Evolutionary conservation across 2,113 vertebrate genomes (phyloP), one percentile per base, ranked within the genome.

Genomic region (Brachypteracias leptosomus): DNA sequence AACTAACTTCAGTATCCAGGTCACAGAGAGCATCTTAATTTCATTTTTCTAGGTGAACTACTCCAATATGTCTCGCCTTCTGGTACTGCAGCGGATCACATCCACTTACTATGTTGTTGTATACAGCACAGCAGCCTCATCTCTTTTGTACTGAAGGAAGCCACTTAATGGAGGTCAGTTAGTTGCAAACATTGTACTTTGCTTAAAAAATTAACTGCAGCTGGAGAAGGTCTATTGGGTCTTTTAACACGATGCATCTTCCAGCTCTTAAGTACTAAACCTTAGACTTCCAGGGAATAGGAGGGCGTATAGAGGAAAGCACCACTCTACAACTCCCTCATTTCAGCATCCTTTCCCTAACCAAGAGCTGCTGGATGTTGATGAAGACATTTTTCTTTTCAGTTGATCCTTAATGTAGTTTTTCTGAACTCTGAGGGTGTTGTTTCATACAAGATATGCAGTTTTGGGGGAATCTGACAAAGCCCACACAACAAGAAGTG

Each of bases 11-110:
- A 38, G 46, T 46, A 22, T 15, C 52, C n/a, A 66, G 73, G 76
- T 62, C 46, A 15, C 72, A 62, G 44, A 61, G 12, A 63, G n/a
- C 42, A 63, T 20, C 28, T 85, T 42, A 62, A 26, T 52, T 82
- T 65, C 62, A 19, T 31, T 65, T 62, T 82, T 21, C 44, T 72
- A 31, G 31, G 26, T 28, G 42, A 88, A 21, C 20, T 67, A 20
- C 35, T 40, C 35, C n/a, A 44, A 22, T 20, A 29, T 6, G 57
- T 68, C 49, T 72, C 31, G 8, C 6, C 11, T 89, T 77, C 72
- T 46, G 35, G 13, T 21, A 2, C 54, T 57, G 12, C 28, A 57
- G 52, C 10, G 35, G 35, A n/a, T 68, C 0, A 0, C 4, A 15
- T n/a, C 9, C 38, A 28, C 24, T 72, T 7, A 1, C 38, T 67